Conservation (phyloP, 2,888 invertebrate genomes). For the Yponomeuta evonymella region DNA sequence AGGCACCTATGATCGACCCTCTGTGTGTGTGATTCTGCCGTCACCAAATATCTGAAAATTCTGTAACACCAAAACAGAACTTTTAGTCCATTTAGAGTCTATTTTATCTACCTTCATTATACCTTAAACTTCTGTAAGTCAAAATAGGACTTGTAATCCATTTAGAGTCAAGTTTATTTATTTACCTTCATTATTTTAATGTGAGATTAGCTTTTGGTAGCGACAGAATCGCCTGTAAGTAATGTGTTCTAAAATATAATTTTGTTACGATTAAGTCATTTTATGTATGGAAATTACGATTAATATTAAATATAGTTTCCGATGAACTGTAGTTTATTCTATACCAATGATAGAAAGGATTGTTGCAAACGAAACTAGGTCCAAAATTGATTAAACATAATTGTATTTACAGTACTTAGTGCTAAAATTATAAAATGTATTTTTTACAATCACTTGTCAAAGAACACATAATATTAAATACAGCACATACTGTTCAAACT, state of each 20-base stretch:
- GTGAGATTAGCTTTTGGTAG: too few relatives aligned
- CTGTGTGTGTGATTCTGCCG: constrained; percentile 39
- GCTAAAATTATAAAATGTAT: neutral
- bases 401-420: neutral
- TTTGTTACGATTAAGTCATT: constrained; percentile 74
- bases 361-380: neutral
- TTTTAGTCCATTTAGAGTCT: too few relatives aligned
- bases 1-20: constrained; percentile 60
- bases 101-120: too few relatives aligned
- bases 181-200: too few relatives aligned
- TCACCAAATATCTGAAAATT: too few relatives aligned
- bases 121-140: too few relatives aligned
- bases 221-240: too few relatives aligned
- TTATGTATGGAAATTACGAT: constrained; percentile 60
- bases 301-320: constrained; percentile 74
- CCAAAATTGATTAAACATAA: neutral
- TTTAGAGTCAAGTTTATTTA: too few relatives aligned
- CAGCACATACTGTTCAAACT: neutral
- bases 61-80: too few relatives aligned
- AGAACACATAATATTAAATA: neutral
- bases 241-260: constrained; percentile 57
- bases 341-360: neutral
- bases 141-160: too few relatives aligned
- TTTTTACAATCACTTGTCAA: neutral
- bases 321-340: constrained; percentile 30